These are phyloP conservation scores for Nomia melanderi DNA, from an alignment of 1,140 invertebrate genomes.

Conservation along the genomic window DNA sequence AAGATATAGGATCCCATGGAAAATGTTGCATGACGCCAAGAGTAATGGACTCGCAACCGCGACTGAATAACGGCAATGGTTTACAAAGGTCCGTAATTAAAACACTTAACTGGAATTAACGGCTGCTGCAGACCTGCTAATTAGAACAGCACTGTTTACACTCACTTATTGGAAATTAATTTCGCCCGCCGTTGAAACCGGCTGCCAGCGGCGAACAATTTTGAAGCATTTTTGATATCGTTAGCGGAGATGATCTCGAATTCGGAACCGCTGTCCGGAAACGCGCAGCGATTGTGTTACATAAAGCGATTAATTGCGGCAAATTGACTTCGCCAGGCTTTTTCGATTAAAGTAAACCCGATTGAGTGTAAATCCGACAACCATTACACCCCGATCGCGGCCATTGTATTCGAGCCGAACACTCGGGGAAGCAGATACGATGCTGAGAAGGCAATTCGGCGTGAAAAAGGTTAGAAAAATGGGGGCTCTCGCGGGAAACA, in stretches of 20 bases:
- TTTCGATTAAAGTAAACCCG: slow-evolving; percentile 7
- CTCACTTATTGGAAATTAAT: neutral
- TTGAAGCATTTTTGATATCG: neutral
- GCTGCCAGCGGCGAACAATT: neutral
- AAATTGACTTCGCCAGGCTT: neutral
- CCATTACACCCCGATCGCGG: neutral
- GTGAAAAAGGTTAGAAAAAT: neutral
- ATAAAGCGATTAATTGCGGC: neutral
- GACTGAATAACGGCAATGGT: neutral
- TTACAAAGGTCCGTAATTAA: neutral
- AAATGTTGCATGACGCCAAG: neutral
- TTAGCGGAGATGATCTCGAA: neutral
- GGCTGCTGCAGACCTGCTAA: neutral
- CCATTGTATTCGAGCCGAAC: neutral
- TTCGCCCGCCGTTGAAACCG: neutral
- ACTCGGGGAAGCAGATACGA: neutral
- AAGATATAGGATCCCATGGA: too few relatives aligned
- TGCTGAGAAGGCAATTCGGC: neutral
- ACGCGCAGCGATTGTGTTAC: neutral
- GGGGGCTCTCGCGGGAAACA: neutral
- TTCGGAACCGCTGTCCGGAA: neutral
- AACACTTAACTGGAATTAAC: neutral
- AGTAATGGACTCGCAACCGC: neutral
- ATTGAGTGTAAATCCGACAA: slow-evolving; percentile 5
- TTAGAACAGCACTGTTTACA: neutral